A percentile compares a stretch with the other conserved stretches of the same genome.
phyloP scores from a whole-genome alignment of 1,140 invertebrate genomes.

The Lepidurus packardi region DNA sequence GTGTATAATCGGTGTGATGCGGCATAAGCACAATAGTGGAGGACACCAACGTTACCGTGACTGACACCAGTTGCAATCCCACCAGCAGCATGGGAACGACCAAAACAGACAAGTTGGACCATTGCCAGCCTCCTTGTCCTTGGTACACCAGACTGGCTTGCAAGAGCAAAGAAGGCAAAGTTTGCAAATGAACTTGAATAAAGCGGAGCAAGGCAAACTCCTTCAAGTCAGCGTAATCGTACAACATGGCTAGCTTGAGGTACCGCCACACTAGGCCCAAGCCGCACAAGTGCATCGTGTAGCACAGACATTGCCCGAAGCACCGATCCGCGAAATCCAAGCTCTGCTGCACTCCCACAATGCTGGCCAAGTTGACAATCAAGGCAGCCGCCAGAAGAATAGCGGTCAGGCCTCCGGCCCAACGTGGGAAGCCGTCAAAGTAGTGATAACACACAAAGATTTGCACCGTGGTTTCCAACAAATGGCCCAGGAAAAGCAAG shows the following conservation, averaged over 20 bases:
- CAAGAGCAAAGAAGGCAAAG: slow-evolving; percentile 33
- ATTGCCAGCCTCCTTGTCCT: slow-evolving; percentile 25
- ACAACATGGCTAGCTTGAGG: slow-evolving; percentile 34
- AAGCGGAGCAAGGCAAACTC: slow-evolving; percentile 35
- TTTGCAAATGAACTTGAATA: slow-evolving; percentile 35
- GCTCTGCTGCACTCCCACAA: slow-evolving; percentile 32
- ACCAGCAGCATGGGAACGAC: slow-evolving; percentile 26
- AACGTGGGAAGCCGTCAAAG: slow-evolving; percentile 26
- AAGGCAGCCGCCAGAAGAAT: slow-evolving; percentile 28
- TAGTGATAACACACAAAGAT: slow-evolving; percentile 34
- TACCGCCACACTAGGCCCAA: slow-evolving; percentile 34
- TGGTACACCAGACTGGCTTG: slow-evolving; percentile 33
- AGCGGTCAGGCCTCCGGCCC: slow-evolving; percentile 30
- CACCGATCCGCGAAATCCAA: slow-evolving; percentile 34
- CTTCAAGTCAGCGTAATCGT: slow-evolving; percentile 33
- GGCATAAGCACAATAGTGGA: slow-evolving; percentile 30
- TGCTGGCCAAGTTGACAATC: slow-evolving; percentile 35
- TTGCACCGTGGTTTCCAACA: slow-evolving; percentile 33
- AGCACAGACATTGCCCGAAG: slow-evolving; percentile 35
- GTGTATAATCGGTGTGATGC: background rate
- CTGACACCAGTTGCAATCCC: slow-evolving; percentile 25
- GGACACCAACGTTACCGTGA: slow-evolving; percentile 29
- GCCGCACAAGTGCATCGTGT: slow-evolving; percentile 33
- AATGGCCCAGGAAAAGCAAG: slow-evolving; percentile 30
- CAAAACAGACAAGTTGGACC: slow-evolving; percentile 29